A percentile compares a stretch with the other conserved stretches of the same genome.
phyloP scores from a whole-genome alignment of 2,888 invertebrate genomes.

The Nematopogon swammerdamellus region DNA sequence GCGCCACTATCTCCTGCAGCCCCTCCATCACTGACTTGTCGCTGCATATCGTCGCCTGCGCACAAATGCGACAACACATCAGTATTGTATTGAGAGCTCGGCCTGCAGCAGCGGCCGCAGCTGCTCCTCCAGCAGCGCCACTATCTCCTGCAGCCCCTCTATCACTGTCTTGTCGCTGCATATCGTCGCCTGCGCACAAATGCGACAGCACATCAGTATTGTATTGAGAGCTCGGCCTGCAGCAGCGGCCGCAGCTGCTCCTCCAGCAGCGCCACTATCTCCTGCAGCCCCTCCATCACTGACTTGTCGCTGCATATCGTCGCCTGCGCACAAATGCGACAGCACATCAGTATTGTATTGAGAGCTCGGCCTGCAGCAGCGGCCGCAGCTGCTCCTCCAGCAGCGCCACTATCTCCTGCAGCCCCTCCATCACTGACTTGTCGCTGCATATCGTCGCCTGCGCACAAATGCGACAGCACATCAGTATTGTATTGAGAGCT shows the following conservation, averaged over 20 bases:
- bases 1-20: slow-evolving; percentile 89
- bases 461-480: no score
- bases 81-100: slow-evolving; percentile 87
- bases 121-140: slow-evolving; percentile 89
- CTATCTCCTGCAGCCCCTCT: slow-evolving; percentile 94
- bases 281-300: slow-evolving; percentile 93
- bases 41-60: slow-evolving; percentile 69
- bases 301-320: slow-evolving; percentile 85
- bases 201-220: no score
- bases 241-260: slow-evolving; percentile 94
- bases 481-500: no score
- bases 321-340: slow-evolving; percentile 40
- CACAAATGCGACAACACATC: no score
- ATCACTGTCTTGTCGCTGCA: slow-evolving; percentile 91
- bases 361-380: no score
- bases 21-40: slow-evolving; percentile 95
- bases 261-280: slow-evolving; percentile 89
- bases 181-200: slow-evolving; percentile 56
- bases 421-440: slow-evolving; percentile 90
- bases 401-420: slow-evolving; percentile 92
- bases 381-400: slow-evolving; percentile 93
- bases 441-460: slow-evolving; percentile 77
- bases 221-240: no score
- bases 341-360: no score
- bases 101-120: slow-evolving; percentile 94